Evolutionary conservation across 2,888 invertebrate genomes (phyloP).

Genomic region (Pandemis corylana): DNA sequence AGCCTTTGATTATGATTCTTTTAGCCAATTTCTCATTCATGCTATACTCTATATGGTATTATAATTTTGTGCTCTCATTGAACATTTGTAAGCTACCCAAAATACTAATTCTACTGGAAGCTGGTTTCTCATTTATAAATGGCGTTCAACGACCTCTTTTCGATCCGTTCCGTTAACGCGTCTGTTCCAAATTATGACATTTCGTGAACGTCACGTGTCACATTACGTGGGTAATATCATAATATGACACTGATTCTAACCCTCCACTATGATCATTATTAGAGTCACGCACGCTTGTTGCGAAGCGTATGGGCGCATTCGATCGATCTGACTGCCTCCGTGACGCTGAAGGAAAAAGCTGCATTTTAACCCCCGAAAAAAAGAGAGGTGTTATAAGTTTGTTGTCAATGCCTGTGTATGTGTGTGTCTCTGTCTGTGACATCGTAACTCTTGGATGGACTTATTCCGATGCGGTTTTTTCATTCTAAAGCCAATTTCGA

Average conservation of each 20-base stretch:
- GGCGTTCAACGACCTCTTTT: not conserved
- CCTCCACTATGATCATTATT: conserved; percentile 1
- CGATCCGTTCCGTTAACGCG: not conserved
- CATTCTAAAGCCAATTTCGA: too few species aligned
- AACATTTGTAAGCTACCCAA: too few species aligned
- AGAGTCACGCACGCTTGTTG: conserved; percentile 7
- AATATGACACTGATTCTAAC: conserved; percentile 1
- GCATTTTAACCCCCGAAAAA: not conserved
- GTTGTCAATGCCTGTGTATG: too few species aligned
- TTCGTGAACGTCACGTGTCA: not conserved
- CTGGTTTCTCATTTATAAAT: not conserved
- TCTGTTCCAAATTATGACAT: not conserved
- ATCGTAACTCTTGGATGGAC: too few species aligned
- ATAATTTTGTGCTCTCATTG: too few species aligned
- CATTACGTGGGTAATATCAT: not conserved
- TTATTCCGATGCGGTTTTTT: too few species aligned
- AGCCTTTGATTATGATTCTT: too few species aligned
- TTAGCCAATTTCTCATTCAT: too few species aligned
- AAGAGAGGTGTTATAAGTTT: too few species aligned
- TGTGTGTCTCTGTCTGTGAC: too few species aligned
- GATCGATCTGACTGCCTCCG: conserved; percentile 2
- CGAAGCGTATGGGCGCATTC: conserved; percentile 8
- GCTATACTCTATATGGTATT: too few species aligned
- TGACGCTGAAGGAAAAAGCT: not conserved
- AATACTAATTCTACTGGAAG: too few species aligned